Evolutionary conservation across 2,888 invertebrate genomes (phyloP).

Genomic region (Hydrotaea diabolus): DNA sequence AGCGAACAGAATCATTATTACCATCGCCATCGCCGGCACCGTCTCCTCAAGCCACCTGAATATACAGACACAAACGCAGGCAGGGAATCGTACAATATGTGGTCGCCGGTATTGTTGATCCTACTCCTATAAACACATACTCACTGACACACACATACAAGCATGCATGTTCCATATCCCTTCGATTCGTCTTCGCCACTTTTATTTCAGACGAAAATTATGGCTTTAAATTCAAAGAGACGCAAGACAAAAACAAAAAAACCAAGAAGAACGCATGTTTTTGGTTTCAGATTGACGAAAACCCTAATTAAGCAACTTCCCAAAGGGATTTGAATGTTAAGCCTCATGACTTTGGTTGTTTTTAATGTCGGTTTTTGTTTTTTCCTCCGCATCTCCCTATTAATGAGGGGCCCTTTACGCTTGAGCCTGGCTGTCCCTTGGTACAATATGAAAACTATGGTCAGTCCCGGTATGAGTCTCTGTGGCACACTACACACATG

Average conservation of each 20-base stretch:
- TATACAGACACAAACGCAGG: not conserved
- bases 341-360: not conserved
- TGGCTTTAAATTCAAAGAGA: conserved; percentile 7
- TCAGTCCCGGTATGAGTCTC: conserved; percentile 1
- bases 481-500: not conserved
- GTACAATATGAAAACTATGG: not conserved
- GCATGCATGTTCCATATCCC: not conserved
- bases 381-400: conserved; percentile 47
- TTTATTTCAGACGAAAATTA: conserved; percentile 20
- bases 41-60: not conserved
- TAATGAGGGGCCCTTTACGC: conserved; percentile 57
- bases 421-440: conserved; percentile 50
- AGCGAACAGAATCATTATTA: conserved; percentile 45
- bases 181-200: not conserved
- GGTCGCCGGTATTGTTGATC: conserved; percentile 34
- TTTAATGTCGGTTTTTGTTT: conserved; percentile 35
- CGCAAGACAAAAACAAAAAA: not conserved
- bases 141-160: not conserved
- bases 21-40: not conserved
- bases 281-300: conserved; percentile 55
- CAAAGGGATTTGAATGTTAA: conserved; percentile 43
- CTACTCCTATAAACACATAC: not conserved
- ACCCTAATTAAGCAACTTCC: conserved; percentile 61
- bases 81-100: conserved; percentile 39
- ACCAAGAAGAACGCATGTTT: conserved; percentile 20